These are phyloP conservation scores for Acanthosepion lycidas DNA, from an alignment of 2,888 invertebrate species.

Conservation along the genomic window DNA sequence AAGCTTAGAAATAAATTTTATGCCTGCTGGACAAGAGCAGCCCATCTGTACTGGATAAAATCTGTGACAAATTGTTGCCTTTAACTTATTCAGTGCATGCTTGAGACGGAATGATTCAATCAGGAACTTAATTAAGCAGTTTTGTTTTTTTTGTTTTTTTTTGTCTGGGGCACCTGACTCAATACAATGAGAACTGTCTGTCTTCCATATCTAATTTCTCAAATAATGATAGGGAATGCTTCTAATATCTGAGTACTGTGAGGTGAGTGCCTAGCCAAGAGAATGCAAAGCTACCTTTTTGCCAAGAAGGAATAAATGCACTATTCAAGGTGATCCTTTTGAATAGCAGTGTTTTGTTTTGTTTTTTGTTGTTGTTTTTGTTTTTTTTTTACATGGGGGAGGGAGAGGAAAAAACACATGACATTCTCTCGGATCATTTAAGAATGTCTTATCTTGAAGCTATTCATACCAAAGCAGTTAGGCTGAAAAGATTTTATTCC, in stretches of 20 bases:
- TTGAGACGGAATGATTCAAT: background rate
- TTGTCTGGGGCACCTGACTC: background rate
- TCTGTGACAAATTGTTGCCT: background rate
- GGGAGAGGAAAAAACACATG: too few species aligned
- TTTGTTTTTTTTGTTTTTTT: background rate
- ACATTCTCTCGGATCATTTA: too few species aligned
- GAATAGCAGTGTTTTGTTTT: background rate
- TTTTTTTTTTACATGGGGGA: too few species aligned
- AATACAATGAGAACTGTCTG: background rate
- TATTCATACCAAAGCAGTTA: too few species aligned
- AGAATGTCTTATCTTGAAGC: too few species aligned
- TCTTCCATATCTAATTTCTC: background rate
- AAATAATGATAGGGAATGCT: conserved; percentile 21
- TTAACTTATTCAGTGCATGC: background rate
- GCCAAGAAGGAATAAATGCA: background rate
- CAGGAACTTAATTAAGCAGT: background rate
- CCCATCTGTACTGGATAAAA: background rate
- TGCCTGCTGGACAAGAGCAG: too few species aligned
- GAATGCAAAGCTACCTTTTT: background rate
- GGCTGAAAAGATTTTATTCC: too few species aligned
- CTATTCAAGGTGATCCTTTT: background rate
- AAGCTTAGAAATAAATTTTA: background rate
- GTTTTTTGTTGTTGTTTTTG: too few species aligned
- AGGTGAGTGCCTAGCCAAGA: background rate
- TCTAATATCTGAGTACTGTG: background rate